phyloP scores from a whole-genome alignment of 2,797 vertebrate genomes.

The Botia almorhae region DNA sequence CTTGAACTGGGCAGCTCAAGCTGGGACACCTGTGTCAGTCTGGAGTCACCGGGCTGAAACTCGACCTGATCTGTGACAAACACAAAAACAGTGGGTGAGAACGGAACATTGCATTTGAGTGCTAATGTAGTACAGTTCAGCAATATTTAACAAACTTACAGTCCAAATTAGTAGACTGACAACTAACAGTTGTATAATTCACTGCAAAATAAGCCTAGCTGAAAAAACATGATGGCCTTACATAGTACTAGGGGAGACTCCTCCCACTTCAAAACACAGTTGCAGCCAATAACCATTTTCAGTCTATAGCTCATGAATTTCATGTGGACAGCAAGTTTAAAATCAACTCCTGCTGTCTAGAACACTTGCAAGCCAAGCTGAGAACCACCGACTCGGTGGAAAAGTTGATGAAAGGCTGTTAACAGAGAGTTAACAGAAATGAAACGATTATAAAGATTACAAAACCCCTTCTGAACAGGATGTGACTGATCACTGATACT shows the following conservation, averaged over 20 bases:
- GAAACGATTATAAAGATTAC: constrained; percentile 2
- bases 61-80: constrained; percentile 43
- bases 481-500: constrained; percentile 11
- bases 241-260: not conserved
- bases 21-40: constrained; percentile 40
- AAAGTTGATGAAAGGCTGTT: constrained; percentile 21
- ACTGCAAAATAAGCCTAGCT: not conserved
- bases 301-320: not conserved
- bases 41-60: constrained; percentile 33
- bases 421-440: constrained; percentile 1
- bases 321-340: not conserved
- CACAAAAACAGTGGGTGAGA: not conserved
- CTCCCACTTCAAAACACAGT: not conserved
- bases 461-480: constrained; percentile 19
- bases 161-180: not conserved
- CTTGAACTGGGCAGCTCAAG: constrained; percentile 28
- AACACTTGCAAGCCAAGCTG: constrained; percentile 20
- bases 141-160: not conserved
- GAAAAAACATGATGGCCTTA: not conserved
- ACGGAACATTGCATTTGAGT: not conserved
- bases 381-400: constrained; percentile 27
- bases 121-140: not conserved
- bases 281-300: not conserved
- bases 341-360: constrained; percentile 11
- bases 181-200: not conserved